Evolutionary conservation across 92 coral and sea anemone species (phyloP), one percentile per base, ranked within the genome.

Genomic region (Porites cylindrica): DNA sequence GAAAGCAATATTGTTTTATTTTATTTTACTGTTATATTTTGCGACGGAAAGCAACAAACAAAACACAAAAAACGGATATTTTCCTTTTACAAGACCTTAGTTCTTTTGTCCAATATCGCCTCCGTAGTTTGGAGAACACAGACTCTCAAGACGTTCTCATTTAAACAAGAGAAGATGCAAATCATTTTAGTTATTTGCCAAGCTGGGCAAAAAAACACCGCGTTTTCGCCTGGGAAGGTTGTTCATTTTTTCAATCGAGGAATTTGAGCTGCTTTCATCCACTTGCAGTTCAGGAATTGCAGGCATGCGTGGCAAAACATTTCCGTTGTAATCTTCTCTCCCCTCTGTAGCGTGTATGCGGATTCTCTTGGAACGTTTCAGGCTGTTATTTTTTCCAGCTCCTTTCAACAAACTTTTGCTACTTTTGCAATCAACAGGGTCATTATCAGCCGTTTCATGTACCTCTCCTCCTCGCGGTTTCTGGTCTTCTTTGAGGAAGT

Each of bases 361-460:
- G 68, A 38, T 79, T 66, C 50, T 79, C 72, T 79, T 79, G 24
- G 73, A 64, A 6, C 72, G 60, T 10, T 65, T 78, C 14, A 11
- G 2, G 43, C 3, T 68, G 10, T 10, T 64, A 7, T 20, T 38
- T 43, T 14, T 10, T 16, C n/a, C 38, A 0, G 10, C 13, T 66
- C 19, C 71, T 78, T 62, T 20, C 12, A 64, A 26, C 61, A 65
- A 64, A 18, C 11, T 38, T 43, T 32, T 2, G 24, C 0, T 63
- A 4, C 65, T 6, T 29, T 64, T 38, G 43, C 82, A 38, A 43
- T 64, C 71, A 18, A 38, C 38, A 0, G 61, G 19, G 43, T 17
- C 61, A 56, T 38, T 20, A 43, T 29, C 16, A 32, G 7, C 3
- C 23, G 19, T 77, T 14, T 11, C n/a, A n/a, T 16, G 66, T 10